These are phyloP conservation scores for Megathymus violae DNA, from an alignment of 1,140 invertebrate genomes.

Conservation along the genomic window DNA sequence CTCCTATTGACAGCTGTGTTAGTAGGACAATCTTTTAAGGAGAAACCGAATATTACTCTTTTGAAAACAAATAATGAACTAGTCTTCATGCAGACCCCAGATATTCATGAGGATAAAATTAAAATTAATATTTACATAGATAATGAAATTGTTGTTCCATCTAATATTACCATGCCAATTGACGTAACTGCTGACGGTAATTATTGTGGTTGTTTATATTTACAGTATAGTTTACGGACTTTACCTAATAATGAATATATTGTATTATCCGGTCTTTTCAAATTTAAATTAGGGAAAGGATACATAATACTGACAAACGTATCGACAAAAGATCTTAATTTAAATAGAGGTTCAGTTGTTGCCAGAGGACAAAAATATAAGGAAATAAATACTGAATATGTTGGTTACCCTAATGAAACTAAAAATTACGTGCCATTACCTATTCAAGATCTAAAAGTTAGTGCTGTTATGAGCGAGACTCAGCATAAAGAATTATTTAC, in stretches of 20 bases:
- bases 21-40: slow-evolving; percentile 17
- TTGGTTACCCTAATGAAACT: not conserved
- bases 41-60: slow-evolving; percentile 15
- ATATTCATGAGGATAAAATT: no score
- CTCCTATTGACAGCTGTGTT: slow-evolving; percentile 7
- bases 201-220: no score
- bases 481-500: no score
- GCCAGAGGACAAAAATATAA: slow-evolving; percentile 3
- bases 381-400: no score
- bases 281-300: slow-evolving; percentile 1
- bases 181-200: no score
- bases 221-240: no score
- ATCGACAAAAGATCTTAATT: not conserved
- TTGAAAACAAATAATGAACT: slow-evolving; percentile 8
- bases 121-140: not conserved
- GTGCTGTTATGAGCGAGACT: no score
- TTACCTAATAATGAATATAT: no score
- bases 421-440: no score
- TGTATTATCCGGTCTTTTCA: slow-evolving; percentile 2
- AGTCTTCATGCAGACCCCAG: slow-evolving; percentile 3
- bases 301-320: no score
- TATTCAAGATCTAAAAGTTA: no score
- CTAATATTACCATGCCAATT: no score
- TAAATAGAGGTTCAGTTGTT: not conserved
- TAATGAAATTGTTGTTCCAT: not conserved